Percentiles rank a stretch among this genome's conserved stretches.
Conservation (phyloP, 2,888 invertebrate genomes). For the Plemyria rubiginata region DNA sequence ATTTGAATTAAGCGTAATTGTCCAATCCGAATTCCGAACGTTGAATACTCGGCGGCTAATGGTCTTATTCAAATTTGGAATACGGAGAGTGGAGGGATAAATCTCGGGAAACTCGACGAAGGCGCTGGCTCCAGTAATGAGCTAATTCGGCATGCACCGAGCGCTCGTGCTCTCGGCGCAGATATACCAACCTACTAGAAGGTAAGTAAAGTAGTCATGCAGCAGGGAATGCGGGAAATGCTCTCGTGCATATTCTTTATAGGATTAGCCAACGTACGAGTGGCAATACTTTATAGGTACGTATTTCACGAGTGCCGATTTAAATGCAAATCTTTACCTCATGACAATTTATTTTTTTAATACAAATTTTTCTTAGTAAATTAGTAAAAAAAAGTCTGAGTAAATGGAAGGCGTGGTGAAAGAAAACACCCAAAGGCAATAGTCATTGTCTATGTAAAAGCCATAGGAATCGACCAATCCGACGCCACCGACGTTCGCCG, state of each 20-base stretch:
- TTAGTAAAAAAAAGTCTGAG: too few species aligned
- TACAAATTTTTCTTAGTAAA: slow-evolving; percentile 14
- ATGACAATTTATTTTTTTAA: slow-evolving; percentile 22
- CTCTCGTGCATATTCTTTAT: slow-evolving; percentile 43
- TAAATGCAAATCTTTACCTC: slow-evolving; percentile 26
- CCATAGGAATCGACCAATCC: slow-evolving; percentile 67
- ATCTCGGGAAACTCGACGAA: slow-evolving; percentile 55
- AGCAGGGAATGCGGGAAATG: slow-evolving; percentile 55
- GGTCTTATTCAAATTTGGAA: slow-evolving; percentile 67
- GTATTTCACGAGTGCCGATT: slow-evolving; percentile 15
- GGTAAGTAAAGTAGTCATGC: slow-evolving; percentile 48
- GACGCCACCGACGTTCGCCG: slow-evolving; percentile 48
- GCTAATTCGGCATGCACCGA: slow-evolving; percentile 69
- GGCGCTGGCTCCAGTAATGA: slow-evolving; percentile 64
- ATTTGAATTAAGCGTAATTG: slow-evolving; percentile 46
- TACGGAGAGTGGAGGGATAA: slow-evolving; percentile 62
- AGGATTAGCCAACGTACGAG: slow-evolving; percentile 26
- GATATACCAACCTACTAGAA: slow-evolving; percentile 26
- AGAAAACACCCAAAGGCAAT: slow-evolving; percentile 63
- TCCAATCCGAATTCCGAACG: slow-evolving; percentile 49
- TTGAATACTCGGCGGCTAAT: slow-evolving; percentile 58
- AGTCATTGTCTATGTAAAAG: slow-evolving; percentile 69
- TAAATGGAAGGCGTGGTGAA: slow-evolving; percentile 35
- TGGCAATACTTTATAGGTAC: slow-evolving; percentile 24
- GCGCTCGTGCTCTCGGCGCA: slow-evolving; percentile 45